Conservation (phyloP, 1,140 invertebrate genomes). For the Oscheius sp. region DNA sequence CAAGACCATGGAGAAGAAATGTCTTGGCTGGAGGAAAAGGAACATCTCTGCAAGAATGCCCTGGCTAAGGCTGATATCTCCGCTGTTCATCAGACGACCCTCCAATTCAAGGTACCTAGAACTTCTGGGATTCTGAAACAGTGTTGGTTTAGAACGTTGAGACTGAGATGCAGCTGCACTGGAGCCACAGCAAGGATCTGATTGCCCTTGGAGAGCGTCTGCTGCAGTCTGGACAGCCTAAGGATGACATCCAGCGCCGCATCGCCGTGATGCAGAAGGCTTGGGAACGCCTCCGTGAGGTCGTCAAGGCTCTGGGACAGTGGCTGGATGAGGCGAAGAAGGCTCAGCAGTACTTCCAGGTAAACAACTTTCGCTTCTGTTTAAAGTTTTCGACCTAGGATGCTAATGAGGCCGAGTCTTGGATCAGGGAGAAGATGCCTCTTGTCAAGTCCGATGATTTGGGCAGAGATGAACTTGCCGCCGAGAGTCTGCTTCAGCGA, state of each 20-base stretch:
- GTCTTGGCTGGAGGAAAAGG: constrained; percentile 86
- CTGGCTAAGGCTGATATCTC: constrained; percentile 88
- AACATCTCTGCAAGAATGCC: constrained; percentile 81
- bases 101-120: constrained; percentile 83
- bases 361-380: neutral
- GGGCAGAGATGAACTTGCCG: constrained; percentile 82
- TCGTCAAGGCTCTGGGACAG: constrained; percentile 77
- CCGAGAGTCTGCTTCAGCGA: constrained; percentile 67
- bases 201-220: constrained; percentile 73
- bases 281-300: constrained; percentile 79
- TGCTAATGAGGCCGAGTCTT: constrained; percentile 94
- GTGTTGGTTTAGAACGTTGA: constrained; percentile 73
- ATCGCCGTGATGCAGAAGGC: constrained; percentile 75
- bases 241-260: constrained; percentile 66
- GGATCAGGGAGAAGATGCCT: constrained; percentile 88
- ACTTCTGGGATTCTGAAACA: constrained; percentile 13
- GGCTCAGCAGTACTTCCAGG: constrained; percentile 66
- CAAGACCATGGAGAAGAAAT: constrained; percentile 88
- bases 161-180: constrained; percentile 83
- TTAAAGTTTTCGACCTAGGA: constrained; percentile 67
- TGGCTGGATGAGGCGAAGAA: constrained; percentile 88
- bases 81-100: constrained; percentile 81
- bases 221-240: constrained; percentile 73
- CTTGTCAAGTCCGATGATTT: constrained; percentile 82
- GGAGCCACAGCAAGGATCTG: constrained; percentile 76